phyloP scores from a whole-genome alignment of 2,797 vertebrate genomes.

The Sebastes nivosus region DNA sequence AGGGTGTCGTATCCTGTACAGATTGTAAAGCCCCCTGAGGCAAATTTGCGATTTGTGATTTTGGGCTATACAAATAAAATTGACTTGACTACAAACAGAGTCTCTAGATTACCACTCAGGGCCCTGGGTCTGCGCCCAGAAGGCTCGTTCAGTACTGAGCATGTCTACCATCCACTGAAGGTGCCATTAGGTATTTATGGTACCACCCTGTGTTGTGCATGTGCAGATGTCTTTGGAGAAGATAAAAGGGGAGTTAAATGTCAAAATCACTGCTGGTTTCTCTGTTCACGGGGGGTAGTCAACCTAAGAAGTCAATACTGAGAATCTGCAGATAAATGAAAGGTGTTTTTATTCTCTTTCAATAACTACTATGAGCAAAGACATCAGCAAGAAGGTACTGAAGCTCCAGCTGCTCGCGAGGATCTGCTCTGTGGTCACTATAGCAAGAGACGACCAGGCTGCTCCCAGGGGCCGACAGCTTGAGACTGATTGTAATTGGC shows the following conservation, averaged over 20 bases:
- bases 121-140: not conserved
- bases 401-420: not conserved
- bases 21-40: too few relatives aligned
- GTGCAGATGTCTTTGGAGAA: not conserved
- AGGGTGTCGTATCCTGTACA: too few relatives aligned
- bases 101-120: not conserved
- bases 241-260: not conserved
- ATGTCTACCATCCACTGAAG: not conserved
- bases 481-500: constrained; percentile 13
- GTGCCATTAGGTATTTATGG: not conserved
- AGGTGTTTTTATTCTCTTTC: not conserved
- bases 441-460: constrained; percentile 5
- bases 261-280: not conserved
- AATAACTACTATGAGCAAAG: not conserved
- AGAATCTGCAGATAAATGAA: not conserved
- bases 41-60: too few relatives aligned
- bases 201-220: not conserved
- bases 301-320: not conserved
- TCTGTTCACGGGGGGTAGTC: not conserved
- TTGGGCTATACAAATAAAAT: too few relatives aligned
- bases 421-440: not conserved
- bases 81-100: not conserved
- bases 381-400: not conserved
- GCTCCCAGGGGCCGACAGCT: not conserved
- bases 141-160: not conserved